Evolutionary conservation across 2,888 invertebrate species (phyloP), one percentile per base, ranked within the genome.

Genomic region (Nycteola revayana): DNA sequence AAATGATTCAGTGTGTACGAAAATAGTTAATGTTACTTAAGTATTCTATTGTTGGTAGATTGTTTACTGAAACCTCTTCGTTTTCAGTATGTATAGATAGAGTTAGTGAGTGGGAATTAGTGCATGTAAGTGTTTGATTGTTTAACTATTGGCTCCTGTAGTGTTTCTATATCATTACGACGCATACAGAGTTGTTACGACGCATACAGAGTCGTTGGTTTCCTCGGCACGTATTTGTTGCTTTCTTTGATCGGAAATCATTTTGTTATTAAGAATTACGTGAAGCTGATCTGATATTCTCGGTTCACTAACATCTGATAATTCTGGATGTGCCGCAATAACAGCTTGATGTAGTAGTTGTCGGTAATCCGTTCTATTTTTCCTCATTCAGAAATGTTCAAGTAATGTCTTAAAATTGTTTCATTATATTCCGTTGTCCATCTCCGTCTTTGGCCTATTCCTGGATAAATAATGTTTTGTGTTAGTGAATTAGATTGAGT

Each of bases 381-480:
- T 10, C 10, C 32, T 7, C 20, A 7, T 32, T 25, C 25, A 7
- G 32, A 25, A 1, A 25, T 21, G 10, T 10, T 14, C 3, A 9
- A 20, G 7, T 25, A 32, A 2, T 17, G 10, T 10, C 21, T 18
- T 10, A 32, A 20, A 25, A 32, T 32, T 5, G 25, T 10, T 9
- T 32, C 32, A 11, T 32, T 32, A 4, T 10, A 20, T 10, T 31
- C 31, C 17, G 11, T 25, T 5, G 25, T 14, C 31, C 31, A 25
- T 17, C 10, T 25, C 9, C 18, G 18, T 20, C 25, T 26, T 14
- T 26, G 25, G 1, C 25, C 23, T 5, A 2, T 5, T 26, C 8
- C 4, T 26, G 26, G 9, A 5, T 3, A n/a, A 21, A n/a, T 21
- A 14, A 3, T 14, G 14, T 14, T 14, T 14, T 14, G 14, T 21